phyloP scores from a whole-genome alignment of 2,113 vertebrate species.

The Eretmochelys imbricata region DNA sequence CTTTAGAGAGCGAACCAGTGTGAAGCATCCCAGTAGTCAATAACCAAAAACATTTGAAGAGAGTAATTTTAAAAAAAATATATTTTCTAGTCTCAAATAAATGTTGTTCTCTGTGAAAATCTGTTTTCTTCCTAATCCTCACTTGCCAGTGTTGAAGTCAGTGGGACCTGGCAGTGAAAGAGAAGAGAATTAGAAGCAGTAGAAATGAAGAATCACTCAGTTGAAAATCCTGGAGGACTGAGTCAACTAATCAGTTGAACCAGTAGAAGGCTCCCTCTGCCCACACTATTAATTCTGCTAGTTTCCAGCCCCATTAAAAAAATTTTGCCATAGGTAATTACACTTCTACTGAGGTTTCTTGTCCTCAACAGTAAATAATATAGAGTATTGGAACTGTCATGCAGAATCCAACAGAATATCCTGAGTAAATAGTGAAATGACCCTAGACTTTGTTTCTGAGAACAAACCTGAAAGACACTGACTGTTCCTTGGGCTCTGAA shows the following conservation, averaged over 20 bases:
- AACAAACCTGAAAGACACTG: neutral
- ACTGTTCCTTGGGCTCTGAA: neutral
- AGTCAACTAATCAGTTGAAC: neutral
- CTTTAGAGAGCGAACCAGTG: neutral
- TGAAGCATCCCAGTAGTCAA: neutral
- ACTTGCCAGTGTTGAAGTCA: neutral
- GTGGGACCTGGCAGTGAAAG: neutral
- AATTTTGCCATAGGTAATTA: neutral
- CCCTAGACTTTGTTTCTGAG: neutral
- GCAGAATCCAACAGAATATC: neutral
- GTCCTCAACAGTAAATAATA: neutral
- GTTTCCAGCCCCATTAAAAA: neutral
- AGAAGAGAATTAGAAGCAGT: neutral
- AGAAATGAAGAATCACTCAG: neutral
- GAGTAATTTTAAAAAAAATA: neutral
- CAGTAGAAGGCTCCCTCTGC: neutral
- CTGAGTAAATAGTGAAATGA: neutral
- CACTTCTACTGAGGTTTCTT: neutral
- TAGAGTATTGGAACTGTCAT: neutral
- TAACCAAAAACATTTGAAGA: neutral
- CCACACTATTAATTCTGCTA: neutral
- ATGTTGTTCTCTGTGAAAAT: neutral
- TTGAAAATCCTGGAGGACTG: neutral
- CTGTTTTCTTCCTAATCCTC: neutral
- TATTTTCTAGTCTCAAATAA: neutral